Base-by-base conservation (phyloP, 2,797 vertebrate genomes). In the Alauda arvensis region DNA sequence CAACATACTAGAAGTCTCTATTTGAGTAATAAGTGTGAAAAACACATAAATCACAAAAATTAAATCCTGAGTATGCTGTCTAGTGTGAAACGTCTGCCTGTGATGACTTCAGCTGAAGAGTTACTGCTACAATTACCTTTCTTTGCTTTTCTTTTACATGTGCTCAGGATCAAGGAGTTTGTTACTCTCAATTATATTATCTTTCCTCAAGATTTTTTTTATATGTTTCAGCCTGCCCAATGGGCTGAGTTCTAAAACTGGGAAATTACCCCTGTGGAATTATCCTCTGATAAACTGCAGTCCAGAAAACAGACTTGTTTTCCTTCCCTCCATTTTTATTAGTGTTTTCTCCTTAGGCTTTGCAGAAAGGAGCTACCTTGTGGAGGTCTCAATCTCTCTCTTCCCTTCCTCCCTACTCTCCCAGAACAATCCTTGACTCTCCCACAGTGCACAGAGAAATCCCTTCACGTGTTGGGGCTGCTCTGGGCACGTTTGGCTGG, bases 191-290 rank as follows among this genome's bases (percentile, higher is more conserved):
- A 8, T 88, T 85, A 31, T 8, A 18, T 19, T 70, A 60, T 60
- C 40, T 91, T 90, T 87, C 81, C 85, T 87, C 69, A 51, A 55
- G 37, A 49, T 37, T 37, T 37, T 37, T 88, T 90, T 87, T 69
- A 20, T 66, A 24, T 25, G 43, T 75, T 84, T 82, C 48, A 89
- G 68, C 26, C 55, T 91, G 29, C 12, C 59, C 75, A 61, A n/a
- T 33, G 68, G 39, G 25, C 72, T 75, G 69, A 65, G 56, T 69
- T 77, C 14, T 66, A 72, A 89, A 5, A 56, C 56, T 82, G n/a
- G 77, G 59, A 77, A 89, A 75, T 85, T 53, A 76, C 24, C 23
- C 60, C 43, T 40, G 18, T 56, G 66, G 57, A 88, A 80, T 77
- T 71, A 91, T 76, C 67, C 43, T 68, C 29, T 75, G 77, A 75